Evolutionary conservation across 2,888 invertebrate species (phyloP).

Genomic region (Corbicula japonica): DNA sequence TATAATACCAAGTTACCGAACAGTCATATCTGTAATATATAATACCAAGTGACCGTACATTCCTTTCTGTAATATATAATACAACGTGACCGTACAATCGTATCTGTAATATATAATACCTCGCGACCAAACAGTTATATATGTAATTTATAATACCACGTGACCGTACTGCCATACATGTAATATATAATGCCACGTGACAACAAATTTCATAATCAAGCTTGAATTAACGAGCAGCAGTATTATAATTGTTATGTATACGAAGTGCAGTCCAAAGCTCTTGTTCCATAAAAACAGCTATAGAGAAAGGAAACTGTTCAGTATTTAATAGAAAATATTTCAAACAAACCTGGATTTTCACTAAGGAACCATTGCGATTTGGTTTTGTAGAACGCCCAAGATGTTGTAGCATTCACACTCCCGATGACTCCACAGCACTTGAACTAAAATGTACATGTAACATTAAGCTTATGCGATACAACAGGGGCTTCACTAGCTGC

Average conservation of each 20-base stretch:
- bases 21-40: not conserved
- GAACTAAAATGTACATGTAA: constrained; percentile 84
- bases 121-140: too few relatives aligned
- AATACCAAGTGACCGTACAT: not conserved
- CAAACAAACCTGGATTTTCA: not conserved
- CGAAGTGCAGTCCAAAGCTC: too few relatives aligned
- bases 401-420: constrained; percentile 76
- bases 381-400: constrained; percentile 80
- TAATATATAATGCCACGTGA: not conserved
- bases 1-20: not conserved
- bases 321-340: too few relatives aligned
- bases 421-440: constrained; percentile 81
- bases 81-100: not conserved
- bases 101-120: not conserved
- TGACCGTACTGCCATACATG: not conserved
- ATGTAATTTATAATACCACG: not conserved
- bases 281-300: too few relatives aligned
- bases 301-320: too few relatives aligned
- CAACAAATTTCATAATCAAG: not conserved
- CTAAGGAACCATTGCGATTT: constrained; percentile 71
- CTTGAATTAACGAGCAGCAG: too few relatives aligned
- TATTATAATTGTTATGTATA: too few relatives aligned
- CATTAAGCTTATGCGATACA: constrained; percentile 94
- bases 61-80: not conserved
- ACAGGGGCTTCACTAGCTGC: constrained; percentile 92